These are phyloP conservation scores for Mastomys natalensis DNA, from an alignment of 2,113 vertebrate species.

Conservation along the genomic window DNA sequence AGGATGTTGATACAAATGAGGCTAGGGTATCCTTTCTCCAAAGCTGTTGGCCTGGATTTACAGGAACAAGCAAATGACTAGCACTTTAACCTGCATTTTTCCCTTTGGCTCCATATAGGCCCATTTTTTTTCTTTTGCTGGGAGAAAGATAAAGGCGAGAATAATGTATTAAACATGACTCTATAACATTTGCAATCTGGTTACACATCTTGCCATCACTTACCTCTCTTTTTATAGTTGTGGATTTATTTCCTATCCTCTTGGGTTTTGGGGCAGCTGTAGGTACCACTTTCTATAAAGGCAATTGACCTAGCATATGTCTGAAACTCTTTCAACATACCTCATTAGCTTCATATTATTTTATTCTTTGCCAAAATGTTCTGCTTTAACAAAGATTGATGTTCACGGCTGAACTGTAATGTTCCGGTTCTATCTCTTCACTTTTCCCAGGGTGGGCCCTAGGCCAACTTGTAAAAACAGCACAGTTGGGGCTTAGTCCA, in stretches of 20 bases:
- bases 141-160: slow-evolving; percentile 10
- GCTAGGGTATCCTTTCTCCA: background rate
- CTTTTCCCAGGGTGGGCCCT: slow-evolving; percentile 13
- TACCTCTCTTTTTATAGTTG: slow-evolving; percentile 56
- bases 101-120: background rate
- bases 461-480: slow-evolving; percentile 61
- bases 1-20: background rate
- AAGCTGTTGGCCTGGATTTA: slow-evolving; percentile 25
- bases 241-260: slow-evolving; percentile 62
- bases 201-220: slow-evolving; percentile 23
- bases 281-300: slow-evolving; percentile 54
- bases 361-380: slow-evolving; percentile 57
- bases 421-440: slow-evolving; percentile 54
- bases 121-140: slow-evolving; percentile 44
- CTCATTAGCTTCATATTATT: slow-evolving; percentile 59
- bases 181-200: slow-evolving; percentile 42
- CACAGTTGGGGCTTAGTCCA: slow-evolving; percentile 36
- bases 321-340: slow-evolving; percentile 60
- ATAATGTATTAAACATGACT: slow-evolving; percentile 44
- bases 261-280: slow-evolving; percentile 47
- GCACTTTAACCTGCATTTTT: slow-evolving; percentile 26
- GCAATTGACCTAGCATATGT: slow-evolving; percentile 51
- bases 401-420: slow-evolving; percentile 61
- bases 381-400: slow-evolving; percentile 60
- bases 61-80: slow-evolving; percentile 42